phyloP scores from a whole-genome alignment of 2,113 vertebrate genomes.

The Speoplatyrhinus poulsoni region DNA sequence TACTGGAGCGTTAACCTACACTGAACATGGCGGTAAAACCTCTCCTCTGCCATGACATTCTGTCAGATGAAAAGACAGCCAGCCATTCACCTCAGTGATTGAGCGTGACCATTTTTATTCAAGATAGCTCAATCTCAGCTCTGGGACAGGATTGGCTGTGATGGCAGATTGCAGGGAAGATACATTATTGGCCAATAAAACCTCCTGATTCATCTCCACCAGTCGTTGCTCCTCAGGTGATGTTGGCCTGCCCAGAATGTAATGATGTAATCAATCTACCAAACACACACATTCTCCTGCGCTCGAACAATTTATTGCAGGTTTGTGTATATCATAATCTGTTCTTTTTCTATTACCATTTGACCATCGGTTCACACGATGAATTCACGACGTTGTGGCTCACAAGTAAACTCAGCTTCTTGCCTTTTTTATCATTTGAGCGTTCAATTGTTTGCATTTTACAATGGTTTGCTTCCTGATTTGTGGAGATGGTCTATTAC shows the following conservation, averaged over 20 bases:
- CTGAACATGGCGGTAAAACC: neutral
- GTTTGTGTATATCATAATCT: neutral
- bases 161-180: slow-evolving; percentile 35
- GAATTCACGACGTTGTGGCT: too few relatives aligned
- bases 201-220: slow-evolving; percentile 74
- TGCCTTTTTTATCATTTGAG: too few relatives aligned
- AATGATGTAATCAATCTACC: slow-evolving; percentile 67
- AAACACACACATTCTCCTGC: neutral
- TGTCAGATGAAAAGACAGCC: slow-evolving; percentile 50
- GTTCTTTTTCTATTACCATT: neutral
- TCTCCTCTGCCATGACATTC: neutral
- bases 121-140: slow-evolving; percentile 14
- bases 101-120: too few relatives aligned
- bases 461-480: too few relatives aligned
- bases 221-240: slow-evolving; percentile 64
- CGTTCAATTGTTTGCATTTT: too few relatives aligned
- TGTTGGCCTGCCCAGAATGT: slow-evolving; percentile 41
- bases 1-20: neutral
- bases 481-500: too few relatives aligned
- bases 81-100: slow-evolving; percentile 13
- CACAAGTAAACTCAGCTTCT: too few relatives aligned
- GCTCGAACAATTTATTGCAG: neutral
- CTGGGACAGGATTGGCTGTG: slow-evolving; percentile 45
- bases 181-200: slow-evolving; percentile 63
- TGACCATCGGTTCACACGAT: too few relatives aligned